These are phyloP conservation scores for Drosophila subobscura DNA, from an alignment of 1,140 invertebrate genomes.

Conservation along the genomic window DNA sequence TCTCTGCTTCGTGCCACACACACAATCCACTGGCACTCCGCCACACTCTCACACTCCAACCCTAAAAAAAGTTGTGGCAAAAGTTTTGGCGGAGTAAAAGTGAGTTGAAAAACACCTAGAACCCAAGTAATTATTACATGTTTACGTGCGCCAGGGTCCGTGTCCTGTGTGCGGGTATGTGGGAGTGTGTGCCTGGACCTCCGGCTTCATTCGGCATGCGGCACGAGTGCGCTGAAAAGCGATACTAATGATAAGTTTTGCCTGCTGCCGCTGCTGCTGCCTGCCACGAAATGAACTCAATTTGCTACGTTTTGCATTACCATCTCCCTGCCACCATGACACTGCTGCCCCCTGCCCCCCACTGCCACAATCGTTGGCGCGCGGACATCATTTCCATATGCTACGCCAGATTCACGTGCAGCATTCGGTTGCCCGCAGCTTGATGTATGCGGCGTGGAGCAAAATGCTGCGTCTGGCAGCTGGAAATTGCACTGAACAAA, in stretches of 20 bases:
- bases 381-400: slow-evolving; percentile 49
- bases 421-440: slow-evolving; percentile 15
- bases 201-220: slow-evolving; percentile 72
- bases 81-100: slow-evolving; percentile 49
- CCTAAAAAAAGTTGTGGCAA: slow-evolving; percentile 34
- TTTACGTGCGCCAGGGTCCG: slow-evolving; percentile 51
- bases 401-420: slow-evolving; percentile 21
- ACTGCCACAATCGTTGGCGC: background rate
- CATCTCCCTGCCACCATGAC: background rate
- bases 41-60: too few species aligned
- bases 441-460: slow-evolving; percentile 36
- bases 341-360: too few species aligned
- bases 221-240: slow-evolving; percentile 69
- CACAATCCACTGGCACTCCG: too few species aligned
- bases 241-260: slow-evolving; percentile 83
- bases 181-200: slow-evolving; percentile 8
- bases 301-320: slow-evolving; percentile 75
- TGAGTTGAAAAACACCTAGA: slow-evolving; percentile 54
- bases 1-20: background rate
- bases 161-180: slow-evolving; percentile 23
- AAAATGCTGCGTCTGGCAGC: slow-evolving; percentile 65
- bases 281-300: slow-evolving; percentile 78
- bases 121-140: slow-evolving; percentile 65
- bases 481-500: slow-evolving; percentile 67
- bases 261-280: slow-evolving; percentile 26